Evolutionary conservation across 2,888 invertebrate species (phyloP).

Genomic region (Drosophila emarginata): DNA sequence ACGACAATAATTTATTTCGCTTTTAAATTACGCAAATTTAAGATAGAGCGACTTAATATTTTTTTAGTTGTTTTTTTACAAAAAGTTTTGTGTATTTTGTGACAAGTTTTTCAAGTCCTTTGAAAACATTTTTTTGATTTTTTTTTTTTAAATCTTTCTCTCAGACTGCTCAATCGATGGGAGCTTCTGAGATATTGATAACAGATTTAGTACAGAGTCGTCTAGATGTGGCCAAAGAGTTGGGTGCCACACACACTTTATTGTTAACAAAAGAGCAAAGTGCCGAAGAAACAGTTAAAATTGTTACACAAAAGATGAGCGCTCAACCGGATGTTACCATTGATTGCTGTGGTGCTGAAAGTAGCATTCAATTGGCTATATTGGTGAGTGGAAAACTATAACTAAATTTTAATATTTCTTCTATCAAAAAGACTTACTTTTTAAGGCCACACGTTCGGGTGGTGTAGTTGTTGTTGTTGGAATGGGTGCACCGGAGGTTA

Average conservation of each 20-base stretch:
- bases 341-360: slow-evolving; percentile 94
- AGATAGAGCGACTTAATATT: neutral
- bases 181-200: slow-evolving; percentile 90
- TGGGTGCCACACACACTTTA: slow-evolving; percentile 90
- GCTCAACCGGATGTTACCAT: slow-evolving; percentile 89
- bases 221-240: slow-evolving; percentile 88
- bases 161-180: slow-evolving; percentile 90
- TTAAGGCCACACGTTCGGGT: slow-evolving; percentile 92
- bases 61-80: neutral
- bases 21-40: too few relatives aligned
- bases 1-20: too few relatives aligned
- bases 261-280: slow-evolving; percentile 84
- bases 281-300: slow-evolving; percentile 85
- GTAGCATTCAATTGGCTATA: slow-evolving; percentile 89
- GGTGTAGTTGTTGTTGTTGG: slow-evolving; percentile 95
- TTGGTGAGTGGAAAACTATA: slow-evolving; percentile 84
- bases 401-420: neutral
- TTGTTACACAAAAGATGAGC: slow-evolving; percentile 85
- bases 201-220: slow-evolving; percentile 85
- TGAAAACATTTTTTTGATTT: neutral
- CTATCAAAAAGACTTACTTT: neutral
- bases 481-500: slow-evolving; percentile 90
- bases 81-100: too few relatives aligned
- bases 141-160: neutral
- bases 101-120: too few relatives aligned